phyloP scores from a whole-genome alignment of 2,113 vertebrate species.

The Hirundichthys speculiger region DNA sequence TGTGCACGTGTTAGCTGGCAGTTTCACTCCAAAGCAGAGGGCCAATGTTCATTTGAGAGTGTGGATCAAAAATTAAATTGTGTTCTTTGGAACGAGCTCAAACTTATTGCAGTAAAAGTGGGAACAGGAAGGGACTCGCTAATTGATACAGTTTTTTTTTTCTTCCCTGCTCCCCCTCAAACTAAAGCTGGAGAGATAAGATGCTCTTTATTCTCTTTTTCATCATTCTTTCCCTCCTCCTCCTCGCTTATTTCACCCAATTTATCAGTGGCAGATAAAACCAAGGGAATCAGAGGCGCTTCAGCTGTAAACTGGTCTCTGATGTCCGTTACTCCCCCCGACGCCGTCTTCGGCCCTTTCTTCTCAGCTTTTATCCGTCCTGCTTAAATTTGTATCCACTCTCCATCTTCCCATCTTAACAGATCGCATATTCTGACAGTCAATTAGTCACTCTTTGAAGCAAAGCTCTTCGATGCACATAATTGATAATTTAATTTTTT shows the following conservation, averaged over 20 bases:
- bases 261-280: constrained; percentile 68
- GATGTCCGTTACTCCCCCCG: constrained; percentile 20
- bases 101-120: constrained; percentile 19
- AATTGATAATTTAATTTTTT: no score
- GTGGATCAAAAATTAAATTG: constrained; percentile 50
- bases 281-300: constrained; percentile 50
- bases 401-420: neutral
- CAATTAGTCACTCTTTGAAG: no score
- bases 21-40: no score
- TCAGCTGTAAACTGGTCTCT: constrained; percentile 14
- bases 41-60: constrained; percentile 27
- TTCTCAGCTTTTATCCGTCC: constrained; percentile 42
- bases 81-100: constrained; percentile 50
- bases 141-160: constrained; percentile 34
- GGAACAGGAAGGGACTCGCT: constrained; percentile 32
- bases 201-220: constrained; percentile 37
- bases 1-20: neutral
- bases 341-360: constrained; percentile 10
- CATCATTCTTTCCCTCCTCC: constrained; percentile 2
- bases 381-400: neutral
- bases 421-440: neutral
- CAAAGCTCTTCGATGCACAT: no score
- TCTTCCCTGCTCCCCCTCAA: constrained; percentile 1
- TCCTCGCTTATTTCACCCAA: constrained; percentile 58
- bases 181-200: constrained; percentile 14